A percentile compares a stretch with the other conserved stretches of the same genome.
Conservation (phyloP, 2,797 vertebrate genomes). For the Picus viridis region DNA sequence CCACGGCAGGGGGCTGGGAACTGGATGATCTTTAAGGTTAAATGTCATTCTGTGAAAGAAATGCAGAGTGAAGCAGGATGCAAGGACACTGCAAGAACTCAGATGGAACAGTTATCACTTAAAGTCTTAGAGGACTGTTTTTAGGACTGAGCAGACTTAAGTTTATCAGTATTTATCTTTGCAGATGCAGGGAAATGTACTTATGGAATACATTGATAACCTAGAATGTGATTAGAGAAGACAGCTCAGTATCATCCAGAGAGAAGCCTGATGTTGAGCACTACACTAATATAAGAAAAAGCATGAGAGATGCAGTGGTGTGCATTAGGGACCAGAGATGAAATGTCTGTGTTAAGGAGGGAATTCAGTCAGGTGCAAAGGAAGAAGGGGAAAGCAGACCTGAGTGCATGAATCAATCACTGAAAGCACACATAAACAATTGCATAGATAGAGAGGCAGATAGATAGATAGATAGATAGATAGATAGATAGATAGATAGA, state of each 20-base stretch:
- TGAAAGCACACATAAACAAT: background rate
- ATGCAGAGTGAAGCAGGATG: background rate
- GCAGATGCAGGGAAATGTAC: background rate
- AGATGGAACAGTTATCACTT: background rate
- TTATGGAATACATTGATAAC: background rate
- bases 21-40: background rate
- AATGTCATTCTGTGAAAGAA: background rate
- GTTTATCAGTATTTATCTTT: constrained; percentile 5
- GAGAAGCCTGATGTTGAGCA: background rate
- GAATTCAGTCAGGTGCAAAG: background rate
- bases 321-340: background rate
- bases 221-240: background rate
- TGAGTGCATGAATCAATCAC: background rate
- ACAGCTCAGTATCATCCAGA: background rate
- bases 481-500: too few species aligned
- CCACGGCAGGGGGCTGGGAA: too few species aligned
- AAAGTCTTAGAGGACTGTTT: background rate
- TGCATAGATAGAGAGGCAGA: too few species aligned
- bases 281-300: constrained; percentile 4
- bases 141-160: background rate
- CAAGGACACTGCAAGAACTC: background rate
- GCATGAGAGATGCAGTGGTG: background rate
- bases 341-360: background rate
- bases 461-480: too few species aligned
- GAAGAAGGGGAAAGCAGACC: background rate